Conservation (phyloP, 1,140 invertebrate species). For the Drosophila ogumai region DNA sequence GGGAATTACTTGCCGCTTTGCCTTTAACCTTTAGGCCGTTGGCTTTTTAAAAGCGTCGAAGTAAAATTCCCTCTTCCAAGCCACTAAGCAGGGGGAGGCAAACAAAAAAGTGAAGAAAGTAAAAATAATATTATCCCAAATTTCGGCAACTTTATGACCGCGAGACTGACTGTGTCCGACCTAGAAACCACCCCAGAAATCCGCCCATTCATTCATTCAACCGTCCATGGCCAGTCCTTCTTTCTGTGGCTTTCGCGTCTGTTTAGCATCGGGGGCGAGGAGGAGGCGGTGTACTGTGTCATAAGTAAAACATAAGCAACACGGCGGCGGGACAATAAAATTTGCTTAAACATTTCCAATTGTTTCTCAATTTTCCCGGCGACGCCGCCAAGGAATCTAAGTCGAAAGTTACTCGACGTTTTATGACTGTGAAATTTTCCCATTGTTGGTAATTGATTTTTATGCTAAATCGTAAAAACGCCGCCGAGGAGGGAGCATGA, state of each 20-base stretch:
- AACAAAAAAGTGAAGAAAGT: constrained; percentile 39
- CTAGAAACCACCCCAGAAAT: constrained; percentile 31
- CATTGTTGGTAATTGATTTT: constrained; percentile 83
- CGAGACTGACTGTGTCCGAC: constrained; percentile 25
- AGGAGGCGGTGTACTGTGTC: not conserved
- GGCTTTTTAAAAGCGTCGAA: constrained; percentile 5
- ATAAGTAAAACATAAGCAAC: constrained; percentile 56
- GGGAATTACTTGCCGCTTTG: constrained; percentile 20
- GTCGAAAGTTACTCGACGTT: constrained; percentile 66
- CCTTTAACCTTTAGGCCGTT: constrained; percentile 37
- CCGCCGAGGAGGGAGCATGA: constrained; percentile 45
- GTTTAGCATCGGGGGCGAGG: constrained; percentile 13
- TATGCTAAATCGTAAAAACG: constrained; percentile 80
- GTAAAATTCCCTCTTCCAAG: constrained; percentile 37
- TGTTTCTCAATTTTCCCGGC: constrained; percentile 72
- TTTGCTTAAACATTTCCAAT: constrained; percentile 72
- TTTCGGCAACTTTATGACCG: constrained; percentile 51
- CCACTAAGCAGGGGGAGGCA: constrained; percentile 30
- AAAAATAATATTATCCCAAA: constrained; percentile 55
- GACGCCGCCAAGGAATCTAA: constrained; percentile 13
- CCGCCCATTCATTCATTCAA: not conserved
- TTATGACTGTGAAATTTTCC: constrained; percentile 79
- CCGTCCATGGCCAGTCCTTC: not conserved
- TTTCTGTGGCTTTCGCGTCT: constrained; percentile 29
- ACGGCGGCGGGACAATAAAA: constrained; percentile 62